Evolutionary conservation across 2,888 invertebrate genomes (phyloP), one percentile per base, ranked within the genome.

Genomic region (Eristalis pertinax): DNA sequence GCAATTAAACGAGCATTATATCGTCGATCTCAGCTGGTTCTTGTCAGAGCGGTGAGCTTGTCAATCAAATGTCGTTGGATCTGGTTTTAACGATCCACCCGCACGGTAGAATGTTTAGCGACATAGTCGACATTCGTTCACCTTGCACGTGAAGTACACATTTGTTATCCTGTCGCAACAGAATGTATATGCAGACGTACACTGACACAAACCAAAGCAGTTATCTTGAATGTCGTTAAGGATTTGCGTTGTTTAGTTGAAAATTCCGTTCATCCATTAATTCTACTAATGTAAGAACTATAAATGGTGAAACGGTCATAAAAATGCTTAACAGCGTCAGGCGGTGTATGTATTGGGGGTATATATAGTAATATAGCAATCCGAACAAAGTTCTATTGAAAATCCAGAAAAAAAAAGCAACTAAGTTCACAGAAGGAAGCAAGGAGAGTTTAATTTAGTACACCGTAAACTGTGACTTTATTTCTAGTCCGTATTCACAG

Each of bases 181-280:
- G 38, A 38, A 38, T 13, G 38, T 38, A 50, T n/a, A 50, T 4
- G 8, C 19, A 50, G 0, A 5, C n/a, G 10, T 8, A 19, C 1
- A 19, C 19, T 2, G 7, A 4, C 1, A 43, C n/a, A 50, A n/a
- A 50, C 19, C 19, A 50, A 19, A 50, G 32, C 50, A 8, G 19
- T 73, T 60, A 67, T 63, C 13, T 29, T n/a, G 41, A 26, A 75
- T 75, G 35, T 65, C 70, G 65, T 76, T 70, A 76, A 74, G 50
- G 50, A 56, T 50, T 35, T 70, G 64, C 43, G 43, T 64, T 35
- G 67, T 56, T 38, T 13, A 62, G 63, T 81, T 69, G 32, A 69
- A 82, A 72, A 82, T 26, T 26, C 26, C 26, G 7, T 67, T 82
- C 50, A 75, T 72, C 77, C 82, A 82, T 77, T 67, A 82, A 72